phyloP scores from a whole-genome alignment of 2,797 vertebrate species.

The Xiphorhynchus erythropygius region DNA sequence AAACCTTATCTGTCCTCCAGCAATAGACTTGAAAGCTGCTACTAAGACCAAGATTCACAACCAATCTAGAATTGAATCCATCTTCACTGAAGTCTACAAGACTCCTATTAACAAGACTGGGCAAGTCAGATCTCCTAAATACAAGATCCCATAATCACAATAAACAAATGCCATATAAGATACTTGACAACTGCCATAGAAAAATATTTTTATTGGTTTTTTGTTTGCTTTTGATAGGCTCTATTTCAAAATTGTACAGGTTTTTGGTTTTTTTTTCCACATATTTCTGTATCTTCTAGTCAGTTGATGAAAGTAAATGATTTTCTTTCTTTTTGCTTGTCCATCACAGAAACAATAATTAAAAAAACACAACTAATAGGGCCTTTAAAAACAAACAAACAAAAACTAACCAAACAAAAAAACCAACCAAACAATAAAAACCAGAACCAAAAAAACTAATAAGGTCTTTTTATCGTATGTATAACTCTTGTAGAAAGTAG shows the following conservation, averaged over 20 bases:
- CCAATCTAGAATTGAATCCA: not conserved
- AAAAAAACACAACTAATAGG: no score
- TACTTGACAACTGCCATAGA: not conserved
- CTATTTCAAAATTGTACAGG: not conserved
- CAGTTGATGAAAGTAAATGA: not conserved
- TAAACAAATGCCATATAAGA: not conserved
- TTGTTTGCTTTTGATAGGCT: not conserved
- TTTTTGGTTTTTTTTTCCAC: not conserved
- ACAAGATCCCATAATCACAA: not conserved
- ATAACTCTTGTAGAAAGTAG: not conserved
- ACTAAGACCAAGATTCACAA: not conserved
- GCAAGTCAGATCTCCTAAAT: not conserved
- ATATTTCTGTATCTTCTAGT: not conserved
- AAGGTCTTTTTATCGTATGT: not conserved
- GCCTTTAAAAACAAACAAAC: no score
- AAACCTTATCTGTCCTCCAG: not conserved
- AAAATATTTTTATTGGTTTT: not conserved
- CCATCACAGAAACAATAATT: not conserved
- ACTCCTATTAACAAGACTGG: not conserved
- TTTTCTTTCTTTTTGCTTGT: not conserved
- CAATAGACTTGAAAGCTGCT: not conserved
- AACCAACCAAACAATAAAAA: no score
- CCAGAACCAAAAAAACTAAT: rapidly evolving
- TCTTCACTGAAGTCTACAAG: not conserved
- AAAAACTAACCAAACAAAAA: no score